A percentile compares a stretch with the other conserved stretches of the same genome.
Evolutionary conservation across 2,888 invertebrate genomes (phyloP).

Genomic region (Epiperipatus broadwayi): DNA sequence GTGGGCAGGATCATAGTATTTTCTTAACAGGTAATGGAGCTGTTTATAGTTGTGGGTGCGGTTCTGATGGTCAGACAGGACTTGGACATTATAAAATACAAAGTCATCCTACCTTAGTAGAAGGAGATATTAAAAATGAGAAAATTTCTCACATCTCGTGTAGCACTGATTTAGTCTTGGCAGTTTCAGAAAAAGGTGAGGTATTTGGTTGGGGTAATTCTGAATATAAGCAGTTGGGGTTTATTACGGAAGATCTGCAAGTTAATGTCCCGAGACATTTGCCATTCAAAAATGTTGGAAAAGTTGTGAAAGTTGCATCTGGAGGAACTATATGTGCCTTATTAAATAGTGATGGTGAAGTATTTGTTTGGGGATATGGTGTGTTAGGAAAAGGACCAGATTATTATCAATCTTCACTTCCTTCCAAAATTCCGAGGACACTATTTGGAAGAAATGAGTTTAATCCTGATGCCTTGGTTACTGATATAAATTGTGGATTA

Average conservation of each 20-base stretch:
- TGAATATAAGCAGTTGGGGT: constrained; percentile 66
- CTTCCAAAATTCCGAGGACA: constrained; percentile 51
- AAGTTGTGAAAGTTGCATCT: constrained; percentile 55
- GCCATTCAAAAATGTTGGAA: constrained; percentile 40
- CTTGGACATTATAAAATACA: constrained; percentile 41
- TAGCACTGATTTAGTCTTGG: constrained; percentile 66
- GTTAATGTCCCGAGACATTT: constrained; percentile 36
- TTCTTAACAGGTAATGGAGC: constrained; percentile 56
- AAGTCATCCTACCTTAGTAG: constrained; percentile 39
- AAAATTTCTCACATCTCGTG: constrained; percentile 59
- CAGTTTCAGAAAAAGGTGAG: constrained; percentile 63
- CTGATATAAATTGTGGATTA: constrained; percentile 34
- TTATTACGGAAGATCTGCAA: constrained; percentile 37
- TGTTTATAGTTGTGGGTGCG: constrained; percentile 77
- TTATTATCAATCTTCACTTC: constrained; percentile 42
- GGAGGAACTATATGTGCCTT: constrained; percentile 71
- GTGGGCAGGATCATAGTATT: constrained; percentile 80
- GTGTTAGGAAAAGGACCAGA: constrained; percentile 70
- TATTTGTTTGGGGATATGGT: constrained; percentile 86
- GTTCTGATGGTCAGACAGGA: constrained; percentile 86
- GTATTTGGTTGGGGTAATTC: constrained; percentile 94
- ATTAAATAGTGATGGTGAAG: constrained; percentile 63
- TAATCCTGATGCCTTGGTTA: constrained; percentile 45
- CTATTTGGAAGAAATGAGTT: constrained; percentile 72
- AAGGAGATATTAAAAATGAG: constrained; percentile 62